Evolutionary conservation across 1,140 invertebrate genomes (phyloP).

Genomic region (Zaprionus lachaisei): DNA sequence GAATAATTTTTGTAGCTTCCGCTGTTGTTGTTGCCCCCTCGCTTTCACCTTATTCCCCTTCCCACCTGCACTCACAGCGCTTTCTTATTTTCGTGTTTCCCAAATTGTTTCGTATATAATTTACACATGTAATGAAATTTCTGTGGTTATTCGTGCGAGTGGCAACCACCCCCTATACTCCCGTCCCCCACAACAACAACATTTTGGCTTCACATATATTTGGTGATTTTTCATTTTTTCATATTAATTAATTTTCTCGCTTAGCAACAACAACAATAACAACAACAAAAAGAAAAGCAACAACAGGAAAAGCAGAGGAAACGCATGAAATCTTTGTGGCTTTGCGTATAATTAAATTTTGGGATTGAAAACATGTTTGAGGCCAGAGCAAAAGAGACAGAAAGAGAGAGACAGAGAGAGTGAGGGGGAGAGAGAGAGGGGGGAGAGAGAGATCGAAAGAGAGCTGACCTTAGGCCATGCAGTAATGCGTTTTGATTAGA

Average conservation of each 20-base stretch:
- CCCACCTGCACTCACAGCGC: no score
- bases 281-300: slow-evolving; percentile 4
- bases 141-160: slow-evolving; percentile 52
- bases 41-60: not conserved
- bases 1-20: slow-evolving; percentile 39
- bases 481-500: slow-evolving; percentile 77
- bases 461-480: slow-evolving; percentile 12
- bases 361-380: slow-evolving; percentile 13
- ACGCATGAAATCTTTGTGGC: slow-evolving; percentile 27
- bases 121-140: slow-evolving; percentile 77
- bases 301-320: slow-evolving; percentile 7
- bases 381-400: not conserved
- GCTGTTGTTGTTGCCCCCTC: not conserved
- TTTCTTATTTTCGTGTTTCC: slow-evolving; percentile 22
- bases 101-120: slow-evolving; percentile 61
- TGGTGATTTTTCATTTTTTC: slow-evolving; percentile 54
- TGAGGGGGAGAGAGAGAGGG: not conserved
- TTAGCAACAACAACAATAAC: slow-evolving; percentile 11
- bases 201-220: slow-evolving; percentile 48
- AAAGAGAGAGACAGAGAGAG: not conserved
- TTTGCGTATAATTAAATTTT: slow-evolving; percentile 70
- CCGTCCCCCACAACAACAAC: slow-evolving; percentile 7
- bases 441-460: not conserved
- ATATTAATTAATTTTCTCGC: slow-evolving; percentile 65
- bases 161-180: not conserved